Evolutionary conservation across 1,140 invertebrate genomes (phyloP).

Genomic region (Drosophila yakuba): DNA sequence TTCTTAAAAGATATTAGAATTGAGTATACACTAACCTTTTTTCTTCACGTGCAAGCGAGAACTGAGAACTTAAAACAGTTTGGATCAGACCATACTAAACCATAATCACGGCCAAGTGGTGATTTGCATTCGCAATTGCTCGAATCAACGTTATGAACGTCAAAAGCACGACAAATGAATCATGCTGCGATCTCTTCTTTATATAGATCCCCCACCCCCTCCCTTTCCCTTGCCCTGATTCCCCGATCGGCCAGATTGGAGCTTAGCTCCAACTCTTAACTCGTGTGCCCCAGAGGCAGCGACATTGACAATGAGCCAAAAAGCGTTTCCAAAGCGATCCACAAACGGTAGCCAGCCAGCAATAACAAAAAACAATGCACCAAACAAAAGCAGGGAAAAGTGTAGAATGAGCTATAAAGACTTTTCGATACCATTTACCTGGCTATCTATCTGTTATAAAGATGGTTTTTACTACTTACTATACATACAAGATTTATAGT

Average conservation of each 20-base stretch:
- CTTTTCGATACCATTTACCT: constrained; percentile 6
- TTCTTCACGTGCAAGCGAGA: constrained; percentile 6
- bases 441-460: background rate
- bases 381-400: constrained; percentile 35
- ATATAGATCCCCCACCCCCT: constrained; percentile 12
- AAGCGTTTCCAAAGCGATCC: constrained; percentile 61
- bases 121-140: constrained; percentile 51
- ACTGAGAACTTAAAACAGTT: constrained; percentile 41
- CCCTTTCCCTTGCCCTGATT: background rate
- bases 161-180: constrained; percentile 80
- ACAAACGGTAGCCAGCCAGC: constrained; percentile 71
- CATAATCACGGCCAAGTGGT: constrained; percentile 55
- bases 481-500: too few species aligned
- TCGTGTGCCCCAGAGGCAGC: constrained; percentile 61
- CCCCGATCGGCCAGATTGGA: constrained; percentile 3
- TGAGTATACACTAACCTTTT: background rate
- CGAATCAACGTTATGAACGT: constrained; percentile 49
- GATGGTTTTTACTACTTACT: too few species aligned
- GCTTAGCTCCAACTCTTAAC: constrained; percentile 29
- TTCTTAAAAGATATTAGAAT: background rate
- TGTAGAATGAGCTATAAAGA: constrained; percentile 13
- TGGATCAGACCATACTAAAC: constrained; percentile 54
- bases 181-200: constrained; percentile 60
- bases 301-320: constrained; percentile 83
- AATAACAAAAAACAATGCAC: constrained; percentile 56